These are phyloP conservation scores for Hirudinaria manillensis DNA, from an alignment of 2,888 invertebrate species.

Conservation along the genomic window DNA sequence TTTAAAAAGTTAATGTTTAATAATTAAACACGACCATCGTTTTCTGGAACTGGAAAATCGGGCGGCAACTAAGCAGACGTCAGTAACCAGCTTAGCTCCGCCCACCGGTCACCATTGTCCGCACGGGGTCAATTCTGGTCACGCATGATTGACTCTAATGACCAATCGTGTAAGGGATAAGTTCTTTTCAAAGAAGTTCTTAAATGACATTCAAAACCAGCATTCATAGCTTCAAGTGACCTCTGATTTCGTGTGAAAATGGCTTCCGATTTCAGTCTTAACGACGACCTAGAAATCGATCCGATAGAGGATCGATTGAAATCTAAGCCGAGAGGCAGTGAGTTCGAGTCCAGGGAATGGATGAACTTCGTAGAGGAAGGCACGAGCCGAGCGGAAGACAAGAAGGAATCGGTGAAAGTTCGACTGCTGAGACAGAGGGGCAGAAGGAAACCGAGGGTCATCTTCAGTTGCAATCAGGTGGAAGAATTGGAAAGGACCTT, in stretches of 20 bases:
- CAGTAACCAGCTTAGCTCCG: no score
- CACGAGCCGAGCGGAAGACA: no score
- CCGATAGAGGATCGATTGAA: neutral
- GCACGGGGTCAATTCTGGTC: neutral
- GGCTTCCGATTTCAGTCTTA: neutral
- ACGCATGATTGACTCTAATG: neutral
- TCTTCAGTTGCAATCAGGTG: conserved; percentile 9
- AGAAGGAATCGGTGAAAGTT: neutral
- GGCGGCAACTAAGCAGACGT: no score
- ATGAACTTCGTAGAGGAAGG: no score
- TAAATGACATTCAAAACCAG: neutral
- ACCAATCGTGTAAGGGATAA: neutral
- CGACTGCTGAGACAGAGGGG: conserved; percentile 10
- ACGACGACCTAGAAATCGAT: neutral
- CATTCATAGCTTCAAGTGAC: neutral
- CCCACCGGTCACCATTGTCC: no score
- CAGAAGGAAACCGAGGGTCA: conserved; percentile 11
- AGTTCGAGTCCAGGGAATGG: no score
- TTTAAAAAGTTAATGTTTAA: no score
- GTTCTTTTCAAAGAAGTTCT: neutral
- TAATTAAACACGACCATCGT: no score
- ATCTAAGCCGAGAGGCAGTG: no score
- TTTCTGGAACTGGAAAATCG: no score
- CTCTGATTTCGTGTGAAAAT: neutral
- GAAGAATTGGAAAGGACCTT: conserved; percentile 3